Evolutionary conservation across 2,888 invertebrate species (phyloP), one percentile per base, ranked within the genome.

Genomic region (Eristalis arbustorum): DNA sequence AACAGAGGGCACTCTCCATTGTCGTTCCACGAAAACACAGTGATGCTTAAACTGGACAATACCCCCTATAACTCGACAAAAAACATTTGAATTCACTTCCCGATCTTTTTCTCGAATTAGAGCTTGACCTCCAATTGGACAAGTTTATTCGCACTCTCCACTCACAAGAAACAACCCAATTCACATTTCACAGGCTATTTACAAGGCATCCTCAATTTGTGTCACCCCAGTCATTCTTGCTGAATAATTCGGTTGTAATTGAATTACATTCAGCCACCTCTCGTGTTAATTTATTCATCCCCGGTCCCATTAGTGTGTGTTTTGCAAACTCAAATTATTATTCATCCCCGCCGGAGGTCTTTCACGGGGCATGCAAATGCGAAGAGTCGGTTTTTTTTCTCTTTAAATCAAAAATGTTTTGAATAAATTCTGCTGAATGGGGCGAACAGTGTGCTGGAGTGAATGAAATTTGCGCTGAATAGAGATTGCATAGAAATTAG

Each of bases 281-380:
- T 22, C 34, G 61, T 25, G 49, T 49, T 76, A 76, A 76, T 76
- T 76, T 76, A 76, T 76, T 76, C 76, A 68, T 49, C 68, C n/a
- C 62, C 68, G 68, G 42, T 49, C 61, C 61, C 62, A 76, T 68
- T 76, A 59, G 25, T 25, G 13, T n/a, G n/a, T 37, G 40, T 66
- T 62, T 62, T 18, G 18, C 23, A 34, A 61, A 22, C 66, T 22
- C 57, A 61, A 67, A 42, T 66, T 75, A 76, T 76, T 76, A 66
- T 49, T 68, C 68, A 76, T 14, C 40, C 42, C 40, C 31, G 0
- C 2, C 28, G 4, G 59, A 28, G 40, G 59, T 61, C 25, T 25
- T 25, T 59, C 23, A 23, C 13, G 14, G 25, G 59, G 23, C 59
- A 59, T 59, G 59, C 59, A 59, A 59, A 59, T 59, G 13, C 25